Conservation (phyloP, 2,797 vertebrate species). For the Sebastes aleutianus region DNA sequence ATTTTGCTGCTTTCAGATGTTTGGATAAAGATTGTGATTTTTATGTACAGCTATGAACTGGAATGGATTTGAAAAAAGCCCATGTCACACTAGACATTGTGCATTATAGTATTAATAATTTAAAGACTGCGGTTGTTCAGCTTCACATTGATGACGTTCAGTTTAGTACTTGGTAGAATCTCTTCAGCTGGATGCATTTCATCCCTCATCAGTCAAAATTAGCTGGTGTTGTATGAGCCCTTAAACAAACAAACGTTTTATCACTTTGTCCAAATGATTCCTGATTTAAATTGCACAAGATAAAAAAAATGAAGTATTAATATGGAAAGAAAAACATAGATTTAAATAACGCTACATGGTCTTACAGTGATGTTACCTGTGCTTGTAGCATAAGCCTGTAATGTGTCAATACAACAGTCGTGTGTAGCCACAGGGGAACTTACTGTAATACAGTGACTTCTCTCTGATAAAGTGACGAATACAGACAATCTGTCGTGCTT, state of each 20-base stretch:
- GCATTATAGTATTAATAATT: neutral
- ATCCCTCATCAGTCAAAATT: neutral
- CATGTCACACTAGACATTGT: slow-evolving; percentile 15
- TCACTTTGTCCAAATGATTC: slow-evolving; percentile 8
- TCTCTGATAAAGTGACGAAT: slow-evolving; percentile 38
- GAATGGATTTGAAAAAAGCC: slow-evolving; percentile 13
- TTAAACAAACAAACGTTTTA: slow-evolving; percentile 30
- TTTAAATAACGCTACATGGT: slow-evolving; percentile 11
- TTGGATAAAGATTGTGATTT: slow-evolving; percentile 20
- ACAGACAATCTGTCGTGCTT: slow-evolving; percentile 58
- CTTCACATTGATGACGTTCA: slow-evolving; percentile 1
- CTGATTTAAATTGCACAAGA: slow-evolving; percentile 4
- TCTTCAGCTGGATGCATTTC: slow-evolving; percentile 12
- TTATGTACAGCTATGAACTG: slow-evolving; percentile 37
- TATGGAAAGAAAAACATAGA: neutral
- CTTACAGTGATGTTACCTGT: slow-evolving; percentile 27
- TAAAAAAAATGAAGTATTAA: neutral
- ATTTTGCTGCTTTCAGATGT: slow-evolving; percentile 61
- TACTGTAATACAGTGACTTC: slow-evolving; percentile 11
- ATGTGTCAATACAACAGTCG: slow-evolving; percentile 43
- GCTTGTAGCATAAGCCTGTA: slow-evolving; percentile 40
- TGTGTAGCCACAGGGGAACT: slow-evolving; percentile 3
- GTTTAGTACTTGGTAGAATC: slow-evolving; percentile 9
- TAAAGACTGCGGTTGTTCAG: neutral
- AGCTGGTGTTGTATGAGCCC: slow-evolving; percentile 46